A percentile compares a stretch with the other conserved stretches of the same genome.
These are phyloP conservation scores for Homalodisca vitripennis DNA, from an alignment of 1,140 invertebrate genomes.

Conservation along the genomic window DNA sequence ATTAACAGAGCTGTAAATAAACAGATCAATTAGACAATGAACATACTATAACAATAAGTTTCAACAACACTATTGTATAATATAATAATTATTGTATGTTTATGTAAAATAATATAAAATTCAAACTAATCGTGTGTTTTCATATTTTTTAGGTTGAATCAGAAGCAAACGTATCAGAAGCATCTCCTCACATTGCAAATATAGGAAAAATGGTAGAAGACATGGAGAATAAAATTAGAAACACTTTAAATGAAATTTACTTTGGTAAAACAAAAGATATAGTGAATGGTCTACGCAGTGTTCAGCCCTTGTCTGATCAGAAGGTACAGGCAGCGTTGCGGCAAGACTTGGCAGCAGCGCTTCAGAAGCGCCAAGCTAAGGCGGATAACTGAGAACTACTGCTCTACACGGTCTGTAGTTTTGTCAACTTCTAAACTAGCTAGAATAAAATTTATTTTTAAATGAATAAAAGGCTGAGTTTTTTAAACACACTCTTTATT, in stretches of 20 bases:
- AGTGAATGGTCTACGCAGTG: conserved; percentile 93
- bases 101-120: too few relatives aligned
- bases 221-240: conserved; percentile 99
- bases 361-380: conserved; percentile 72
- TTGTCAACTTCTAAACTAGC: too few relatives aligned
- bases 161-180: conserved; percentile 85
- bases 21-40: too few relatives aligned
- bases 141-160: conserved; percentile 77
- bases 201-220: conserved; percentile 97
- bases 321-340: conserved; percentile 78
- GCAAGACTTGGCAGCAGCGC: conserved; percentile 80
- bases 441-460: not conserved
- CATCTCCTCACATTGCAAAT: conserved; percentile 96
- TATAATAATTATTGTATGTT: too few relatives aligned
- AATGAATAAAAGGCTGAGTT: not conserved
- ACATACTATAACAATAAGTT: too few relatives aligned
- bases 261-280: conserved; percentile 99
- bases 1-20: too few relatives aligned
- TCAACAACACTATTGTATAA: too few relatives aligned
- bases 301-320: conserved; percentile 80
- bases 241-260: conserved; percentile 98
- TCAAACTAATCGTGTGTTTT: too few relatives aligned
- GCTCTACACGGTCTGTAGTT: too few relatives aligned
- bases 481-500: not conserved
- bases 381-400: conserved; percentile 39